Base-by-base conservation (phyloP, 2,888 invertebrate species). In the Phlogophora meticulosa region DNA sequence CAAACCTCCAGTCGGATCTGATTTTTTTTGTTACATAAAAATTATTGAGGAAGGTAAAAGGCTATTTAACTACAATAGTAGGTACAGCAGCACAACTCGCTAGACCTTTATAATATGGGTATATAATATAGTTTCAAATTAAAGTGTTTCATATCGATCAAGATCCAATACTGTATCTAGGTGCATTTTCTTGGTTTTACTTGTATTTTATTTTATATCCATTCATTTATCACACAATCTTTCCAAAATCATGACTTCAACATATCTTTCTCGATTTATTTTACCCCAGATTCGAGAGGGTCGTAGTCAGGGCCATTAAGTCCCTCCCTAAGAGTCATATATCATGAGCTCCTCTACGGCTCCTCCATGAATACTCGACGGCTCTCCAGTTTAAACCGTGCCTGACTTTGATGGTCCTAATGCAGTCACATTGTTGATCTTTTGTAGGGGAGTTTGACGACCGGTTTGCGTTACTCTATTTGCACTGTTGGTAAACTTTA, bases 241-340 rank as follows among this genome's bases (percentile, higher is more conserved):
- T 13, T 32, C 28, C 34, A 59, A 69, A 58, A 56, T 52, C 45
- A 72, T 61, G 57, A 58, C 55, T 75, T 69, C 73, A 69, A 64
- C 72, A 72, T 28, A 28, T 76, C 67, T 74, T 79, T 72, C 80
- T 79, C 67, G 62, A 71, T 78, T 74, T 78, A 76, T 78, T 72
- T 77, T 81, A 80, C 76, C 82, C 78, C 56, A 78, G 64, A 83
- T 83, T 86, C 80, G 76, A 56, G 86, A 86, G 89, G 91, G 91
- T 89, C 86, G 88, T 79, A 49, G 48, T 90, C 85, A 88, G 40
- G 81, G 79, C 90, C 90, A 91, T 92, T 92, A 92, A 85, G 78
- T 80, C 91, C 92, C 91, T 92, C 90, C 86, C 81, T 64, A 80
- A 85, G 85, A 77, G 87, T 87, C 78, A 92, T 93, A 92, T 90